A percentile compares a stretch with the other conserved stretches of the same genome.
Conservation (phyloP, 1,140 invertebrate species). For the Drosophila sp. region DNA sequence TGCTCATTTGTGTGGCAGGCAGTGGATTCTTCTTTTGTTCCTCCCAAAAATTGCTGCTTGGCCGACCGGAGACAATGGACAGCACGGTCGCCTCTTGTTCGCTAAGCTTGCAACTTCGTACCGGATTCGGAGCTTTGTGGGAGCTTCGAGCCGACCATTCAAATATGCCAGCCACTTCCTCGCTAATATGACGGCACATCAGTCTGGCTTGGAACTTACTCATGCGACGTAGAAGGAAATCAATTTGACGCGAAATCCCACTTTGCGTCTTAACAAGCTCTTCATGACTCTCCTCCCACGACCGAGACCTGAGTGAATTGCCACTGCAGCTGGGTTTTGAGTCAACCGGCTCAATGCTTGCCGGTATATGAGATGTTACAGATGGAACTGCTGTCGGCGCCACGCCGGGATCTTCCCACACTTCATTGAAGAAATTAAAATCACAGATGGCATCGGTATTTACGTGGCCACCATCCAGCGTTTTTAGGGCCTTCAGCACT, state of each 20-base stretch:
- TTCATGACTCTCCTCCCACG: slow-evolving; percentile 51
- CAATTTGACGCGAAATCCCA: slow-evolving; percentile 87
- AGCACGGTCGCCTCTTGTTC: slow-evolving; percentile 59
- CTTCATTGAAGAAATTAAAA: slow-evolving; percentile 75
- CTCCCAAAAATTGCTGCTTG: slow-evolving; percentile 53
- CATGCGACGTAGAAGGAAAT: slow-evolving; percentile 89
- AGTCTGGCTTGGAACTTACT: slow-evolving; percentile 89
- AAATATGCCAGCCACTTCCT: slow-evolving; percentile 89
- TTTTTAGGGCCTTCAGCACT: slow-evolving; percentile 79
- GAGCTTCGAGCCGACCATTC: slow-evolving; percentile 86
- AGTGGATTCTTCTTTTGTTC: slow-evolving; percentile 66
- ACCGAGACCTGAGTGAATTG: slow-evolving; percentile 17
- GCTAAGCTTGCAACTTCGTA: slow-evolving; percentile 70
- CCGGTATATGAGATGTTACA: slow-evolving; percentile 5
- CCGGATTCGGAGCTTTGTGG: slow-evolving; percentile 52
- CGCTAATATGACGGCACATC: slow-evolving; percentile 89
- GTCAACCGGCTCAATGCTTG: slow-evolving; percentile 23
- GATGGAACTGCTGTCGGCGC: background rate
- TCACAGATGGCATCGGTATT: slow-evolving; percentile 75
- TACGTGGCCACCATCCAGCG: slow-evolving; percentile 62
- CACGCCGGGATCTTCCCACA: slow-evolving; percentile 56
- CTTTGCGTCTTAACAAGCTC: slow-evolving; percentile 84
- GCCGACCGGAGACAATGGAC: slow-evolving; percentile 60
- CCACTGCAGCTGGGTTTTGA: slow-evolving; percentile 27
- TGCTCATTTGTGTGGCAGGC: slow-evolving; percentile 68